Base-by-base conservation (phyloP, 2,797 vertebrate genomes). In the Leontocebus nigricollis region DNA sequence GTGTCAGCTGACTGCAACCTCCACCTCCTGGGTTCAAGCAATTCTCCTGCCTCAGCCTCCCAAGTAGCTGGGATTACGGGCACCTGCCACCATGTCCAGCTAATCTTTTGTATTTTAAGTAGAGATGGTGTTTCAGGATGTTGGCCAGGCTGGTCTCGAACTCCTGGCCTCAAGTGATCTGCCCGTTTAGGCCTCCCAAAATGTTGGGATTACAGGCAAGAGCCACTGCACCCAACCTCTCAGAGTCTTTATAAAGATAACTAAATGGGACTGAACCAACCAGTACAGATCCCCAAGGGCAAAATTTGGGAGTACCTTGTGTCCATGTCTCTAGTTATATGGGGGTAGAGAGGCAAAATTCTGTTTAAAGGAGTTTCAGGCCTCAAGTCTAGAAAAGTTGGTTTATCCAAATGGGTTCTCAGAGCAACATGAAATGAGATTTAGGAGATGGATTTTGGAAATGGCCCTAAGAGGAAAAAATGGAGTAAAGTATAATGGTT, bases 371-470 rank as follows among this genome's bases (percentile, higher is more conserved):
- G 59, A 79, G 36, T 73, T 95, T 85, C 27, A 57, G 14, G 33
- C 22, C 26, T 46, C 46, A 84, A 41, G 36, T 36, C 26, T 83
- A 55, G 64, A 95, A 91, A 64, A 44, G 15, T 26, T 86, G 26
- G 22, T 61, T 83, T 59, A 86, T 79, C 41, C 83, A 89, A 87
- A 48, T 46, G 30, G 15, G 9, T 96, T 95, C 26, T 89, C 52
- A 86, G 93, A 59, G 33, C 44, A 84, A n/a, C 61, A 27, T 81
- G 64, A 95, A 93, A 13, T 20, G 73, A 52, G 48, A 77, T 67
- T 93, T 93, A 91, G 15, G 24, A 90, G 11, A 95, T 39, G 4
- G 19, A n/a, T 93, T 91, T 88, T 86, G 79, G 26, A 89, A 96
- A 79, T 75, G 48, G n/a, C 15, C 33, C 88, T 89, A 61, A 96